Evolutionary conservation across 2,113 vertebrate genomes (phyloP).

Genomic region (Dromiciops gliroides): DNA sequence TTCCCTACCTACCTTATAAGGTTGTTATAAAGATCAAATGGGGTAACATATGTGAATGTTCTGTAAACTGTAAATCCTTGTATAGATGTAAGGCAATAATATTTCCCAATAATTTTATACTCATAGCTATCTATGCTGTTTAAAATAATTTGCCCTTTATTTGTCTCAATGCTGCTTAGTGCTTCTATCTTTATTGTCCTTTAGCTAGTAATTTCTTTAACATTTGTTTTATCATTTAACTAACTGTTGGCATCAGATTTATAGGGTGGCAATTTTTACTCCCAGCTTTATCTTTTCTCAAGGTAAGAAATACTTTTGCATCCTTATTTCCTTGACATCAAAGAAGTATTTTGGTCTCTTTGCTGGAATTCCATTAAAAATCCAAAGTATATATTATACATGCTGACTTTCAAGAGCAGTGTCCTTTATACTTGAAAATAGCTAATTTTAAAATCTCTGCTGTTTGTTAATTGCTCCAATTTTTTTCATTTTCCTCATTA

Average conservation of each 20-base stretch:
- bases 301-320: neutral
- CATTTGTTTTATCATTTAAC: neutral
- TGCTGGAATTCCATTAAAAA: neutral
- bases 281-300: neutral
- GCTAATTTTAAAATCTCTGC: neutral
- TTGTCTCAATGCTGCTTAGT: neutral
- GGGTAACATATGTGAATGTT: neutral
- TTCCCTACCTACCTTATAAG: neutral
- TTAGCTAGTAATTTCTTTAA: neutral
- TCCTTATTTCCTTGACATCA: neutral
- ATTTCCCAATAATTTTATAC: neutral
- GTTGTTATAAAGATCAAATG: neutral
- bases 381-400: neutral
- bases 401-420: neutral
- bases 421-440: neutral
- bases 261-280: neutral
- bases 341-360: neutral
- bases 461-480: neutral
- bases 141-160: neutral
- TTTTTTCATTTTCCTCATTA: neutral
- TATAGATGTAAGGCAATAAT: neutral
- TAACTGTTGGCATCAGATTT: neutral
- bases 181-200: neutral
- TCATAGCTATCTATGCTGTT: neutral
- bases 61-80: neutral